These are phyloP conservation scores for Platycnemis pennipes DNA, from an alignment of 2,888 invertebrate genomes.

Conservation along the genomic window DNA sequence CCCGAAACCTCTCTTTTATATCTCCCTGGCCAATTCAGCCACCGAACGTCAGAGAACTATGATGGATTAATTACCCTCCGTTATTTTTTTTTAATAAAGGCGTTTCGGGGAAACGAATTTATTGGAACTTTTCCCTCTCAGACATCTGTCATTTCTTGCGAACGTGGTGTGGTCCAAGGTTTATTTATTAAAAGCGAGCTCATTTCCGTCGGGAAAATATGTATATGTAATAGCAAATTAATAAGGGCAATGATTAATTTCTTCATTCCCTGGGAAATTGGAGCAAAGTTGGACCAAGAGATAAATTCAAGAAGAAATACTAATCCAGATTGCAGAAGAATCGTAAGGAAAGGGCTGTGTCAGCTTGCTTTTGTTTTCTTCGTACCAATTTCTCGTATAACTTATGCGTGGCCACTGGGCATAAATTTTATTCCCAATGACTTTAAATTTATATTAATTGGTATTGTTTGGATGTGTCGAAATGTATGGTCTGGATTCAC, in stretches of 20 bases:
- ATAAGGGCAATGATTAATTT: neutral
- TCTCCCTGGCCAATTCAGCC: neutral
- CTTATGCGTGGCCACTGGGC: too few species aligned
- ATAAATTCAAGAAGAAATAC: neutral
- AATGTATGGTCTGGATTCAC: too few species aligned
- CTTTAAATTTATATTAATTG: too few species aligned
- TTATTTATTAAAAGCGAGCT: neutral
- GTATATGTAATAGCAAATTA: neutral
- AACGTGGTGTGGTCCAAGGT: neutral
- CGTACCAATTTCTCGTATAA: too few species aligned
- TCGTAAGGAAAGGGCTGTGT: neutral
- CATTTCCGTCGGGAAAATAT: neutral
- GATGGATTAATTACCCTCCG: neutral
- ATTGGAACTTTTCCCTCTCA: neutral
- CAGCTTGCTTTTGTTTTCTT: neutral
- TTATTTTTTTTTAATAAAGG: neutral
- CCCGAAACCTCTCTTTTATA: neutral
- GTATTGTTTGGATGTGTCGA: too few species aligned
- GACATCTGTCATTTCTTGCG: neutral
- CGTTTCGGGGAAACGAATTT: neutral
- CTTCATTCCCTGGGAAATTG: neutral
- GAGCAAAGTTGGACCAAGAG: neutral
- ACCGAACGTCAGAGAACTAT: neutral
- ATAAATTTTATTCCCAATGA: too few species aligned
- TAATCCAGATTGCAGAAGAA: neutral